These are phyloP conservation scores for Dasyprocta punctata DNA, from an alignment of 2,113 vertebrate genomes.

Conservation along the genomic window DNA sequence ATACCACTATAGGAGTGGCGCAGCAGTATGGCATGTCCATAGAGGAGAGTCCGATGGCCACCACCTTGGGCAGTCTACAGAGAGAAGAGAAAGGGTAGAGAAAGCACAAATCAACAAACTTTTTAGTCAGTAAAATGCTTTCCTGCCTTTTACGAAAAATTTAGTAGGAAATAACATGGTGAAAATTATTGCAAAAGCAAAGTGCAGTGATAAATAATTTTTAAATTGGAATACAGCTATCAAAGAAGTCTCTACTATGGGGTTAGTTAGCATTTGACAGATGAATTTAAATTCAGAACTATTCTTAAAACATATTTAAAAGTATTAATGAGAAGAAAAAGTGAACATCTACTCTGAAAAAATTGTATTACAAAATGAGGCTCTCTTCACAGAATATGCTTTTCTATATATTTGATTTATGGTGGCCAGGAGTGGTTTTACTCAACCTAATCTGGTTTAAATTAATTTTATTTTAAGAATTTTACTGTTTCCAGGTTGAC, in stretches of 20 bases:
- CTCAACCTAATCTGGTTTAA: background rate
- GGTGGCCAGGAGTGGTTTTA: background rate
- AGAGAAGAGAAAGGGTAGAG: conserved; percentile 25
- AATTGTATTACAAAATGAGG: background rate
- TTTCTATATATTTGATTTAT: background rate
- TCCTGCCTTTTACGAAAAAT: background rate
- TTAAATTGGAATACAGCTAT: too few relatives aligned
- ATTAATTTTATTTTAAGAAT: background rate
- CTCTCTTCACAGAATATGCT: background rate
- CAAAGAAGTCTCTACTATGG: background rate
- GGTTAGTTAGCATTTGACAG: background rate
- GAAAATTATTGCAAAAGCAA: background rate
- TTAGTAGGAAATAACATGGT: background rate
- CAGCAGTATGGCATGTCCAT: conserved; percentile 95
- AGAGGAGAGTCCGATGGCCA: conserved; percentile 95
- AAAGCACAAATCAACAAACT: background rate
- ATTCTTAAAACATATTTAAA: conserved; percentile 11
- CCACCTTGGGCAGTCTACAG: conserved; percentile 94
- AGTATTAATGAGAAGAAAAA: background rate
- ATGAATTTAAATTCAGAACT: background rate
- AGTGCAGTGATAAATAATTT: background rate
- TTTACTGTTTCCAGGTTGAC: background rate
- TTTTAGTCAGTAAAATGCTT: background rate
- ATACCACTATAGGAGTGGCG: conserved; percentile 97
- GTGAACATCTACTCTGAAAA: background rate